Conservation (phyloP, 2,797 vertebrate species). For the Sebastiscus tertius region DNA sequence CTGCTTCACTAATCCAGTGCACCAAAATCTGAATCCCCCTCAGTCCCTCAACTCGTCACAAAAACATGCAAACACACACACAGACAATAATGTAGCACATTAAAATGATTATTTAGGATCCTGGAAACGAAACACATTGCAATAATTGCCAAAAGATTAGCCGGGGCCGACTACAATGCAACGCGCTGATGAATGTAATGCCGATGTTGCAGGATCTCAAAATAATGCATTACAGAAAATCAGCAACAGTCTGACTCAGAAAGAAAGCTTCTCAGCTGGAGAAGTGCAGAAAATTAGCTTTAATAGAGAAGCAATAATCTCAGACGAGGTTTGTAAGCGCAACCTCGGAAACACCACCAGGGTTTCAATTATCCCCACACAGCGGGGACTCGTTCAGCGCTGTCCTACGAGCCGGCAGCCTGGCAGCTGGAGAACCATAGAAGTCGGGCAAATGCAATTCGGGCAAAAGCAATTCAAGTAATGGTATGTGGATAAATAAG, state of each 20-base stretch:
- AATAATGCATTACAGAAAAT: not conserved
- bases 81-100: not conserved
- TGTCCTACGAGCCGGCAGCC: not conserved
- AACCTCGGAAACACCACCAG: conserved; percentile 13
- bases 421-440: conserved; percentile 13
- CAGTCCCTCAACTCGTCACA: not conserved
- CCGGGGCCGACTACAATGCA: not conserved
- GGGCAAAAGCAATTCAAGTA: not conserved
- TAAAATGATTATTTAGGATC: not conserved
- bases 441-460: not conserved
- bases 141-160: conserved; percentile 1
- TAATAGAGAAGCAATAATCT: conserved; percentile 10
- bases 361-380: conserved; percentile 49
- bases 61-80: not conserved
- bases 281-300: conserved; percentile 8
- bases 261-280: conserved; percentile 4
- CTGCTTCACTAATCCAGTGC: not conserved
- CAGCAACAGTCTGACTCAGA: not conserved
- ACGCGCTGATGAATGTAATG: conserved; percentile 2
- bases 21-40: not conserved
- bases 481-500: conserved; percentile 7
- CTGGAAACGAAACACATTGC: not conserved
- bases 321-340: conserved; percentile 6
- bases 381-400: not conserved
- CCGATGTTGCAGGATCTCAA: not conserved